Evolutionary conservation across 2,113 vertebrate genomes (phyloP).

Genomic region (Isichthys henryi): DNA sequence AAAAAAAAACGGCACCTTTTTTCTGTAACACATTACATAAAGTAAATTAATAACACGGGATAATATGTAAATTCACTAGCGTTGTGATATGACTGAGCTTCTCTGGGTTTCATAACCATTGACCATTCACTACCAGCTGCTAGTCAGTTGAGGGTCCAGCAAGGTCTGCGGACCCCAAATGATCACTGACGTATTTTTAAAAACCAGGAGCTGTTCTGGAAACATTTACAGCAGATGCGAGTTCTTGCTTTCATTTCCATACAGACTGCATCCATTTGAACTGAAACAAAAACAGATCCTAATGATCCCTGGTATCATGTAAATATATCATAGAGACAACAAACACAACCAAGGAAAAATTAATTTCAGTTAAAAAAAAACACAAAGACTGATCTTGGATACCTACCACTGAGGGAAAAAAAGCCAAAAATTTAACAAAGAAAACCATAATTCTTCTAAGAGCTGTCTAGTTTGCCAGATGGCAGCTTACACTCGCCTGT

Average conservation of each 20-base stretch:
- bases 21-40: neutral
- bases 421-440: neutral
- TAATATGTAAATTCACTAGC: neutral
- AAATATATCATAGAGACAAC: neutral
- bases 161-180: neutral
- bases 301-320: neutral
- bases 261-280: neutral
- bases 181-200: neutral
- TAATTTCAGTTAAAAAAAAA: conserved; percentile 14
- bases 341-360: conserved; percentile 18
- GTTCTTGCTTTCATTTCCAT: neutral
- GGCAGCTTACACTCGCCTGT: neutral
- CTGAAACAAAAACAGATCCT: neutral
- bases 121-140: neutral
- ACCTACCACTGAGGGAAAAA: neutral
- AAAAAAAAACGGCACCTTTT: neutral
- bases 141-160: neutral
- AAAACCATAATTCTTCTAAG: neutral
- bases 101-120: neutral
- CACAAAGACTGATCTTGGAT: conserved; percentile 1
- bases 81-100: neutral
- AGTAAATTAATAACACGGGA: neutral
- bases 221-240: neutral
- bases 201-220: neutral
- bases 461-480: neutral